Conservation (phyloP, 2,113 vertebrate species). For the Narcine bancroftii region DNA sequence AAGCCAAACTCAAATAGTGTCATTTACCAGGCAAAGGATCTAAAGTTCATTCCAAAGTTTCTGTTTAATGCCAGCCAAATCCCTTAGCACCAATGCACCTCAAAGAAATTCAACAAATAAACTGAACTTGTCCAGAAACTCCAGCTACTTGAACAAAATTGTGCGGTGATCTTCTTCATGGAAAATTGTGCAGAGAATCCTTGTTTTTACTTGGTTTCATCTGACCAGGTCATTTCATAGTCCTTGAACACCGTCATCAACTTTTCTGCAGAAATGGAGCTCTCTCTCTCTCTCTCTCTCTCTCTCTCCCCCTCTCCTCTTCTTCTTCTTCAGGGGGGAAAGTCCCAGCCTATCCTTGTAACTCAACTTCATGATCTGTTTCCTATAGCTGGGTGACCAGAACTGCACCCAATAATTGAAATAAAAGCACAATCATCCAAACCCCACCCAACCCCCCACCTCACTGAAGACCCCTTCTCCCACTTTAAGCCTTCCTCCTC, state of each 20-base stretch:
- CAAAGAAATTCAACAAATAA: neutral
- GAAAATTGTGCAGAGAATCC: neutral
- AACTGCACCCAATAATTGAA: too few species aligned
- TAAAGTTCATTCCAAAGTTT: neutral
- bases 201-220: conserved; percentile 60
- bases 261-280: conserved; percentile 65
- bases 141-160: neutral
- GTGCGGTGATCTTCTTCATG: neutral
- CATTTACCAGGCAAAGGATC: neutral
- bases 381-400: too few species aligned
- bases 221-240: conserved; percentile 76
- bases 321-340: conserved; percentile 84
- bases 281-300: too few species aligned
- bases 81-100: neutral
- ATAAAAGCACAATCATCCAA: too few species aligned
- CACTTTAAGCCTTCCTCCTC: too few species aligned
- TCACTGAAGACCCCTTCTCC: too few species aligned
- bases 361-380: too few species aligned
- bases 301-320: too few species aligned
- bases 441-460: too few species aligned
- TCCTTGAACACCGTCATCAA: conserved; percentile 63
- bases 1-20: neutral
- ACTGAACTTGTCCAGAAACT: neutral
- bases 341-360: too few species aligned
- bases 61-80: neutral